These are phyloP conservation scores for Tylochromis polylepis DNA, from an alignment of 2,113 vertebrate species.

Conservation along the genomic window DNA sequence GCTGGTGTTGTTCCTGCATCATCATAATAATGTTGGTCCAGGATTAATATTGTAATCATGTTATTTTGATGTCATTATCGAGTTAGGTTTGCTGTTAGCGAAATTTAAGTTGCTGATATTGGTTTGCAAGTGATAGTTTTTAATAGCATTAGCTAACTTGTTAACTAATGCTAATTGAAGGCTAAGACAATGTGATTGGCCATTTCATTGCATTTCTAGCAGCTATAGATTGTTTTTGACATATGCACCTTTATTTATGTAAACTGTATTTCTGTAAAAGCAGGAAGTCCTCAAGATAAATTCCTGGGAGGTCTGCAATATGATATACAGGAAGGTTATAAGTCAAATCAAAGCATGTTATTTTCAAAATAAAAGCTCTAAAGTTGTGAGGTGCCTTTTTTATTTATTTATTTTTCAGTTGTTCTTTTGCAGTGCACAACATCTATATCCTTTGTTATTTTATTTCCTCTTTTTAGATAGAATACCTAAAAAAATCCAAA, in stretches of 20 bases:
- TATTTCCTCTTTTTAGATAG: neutral
- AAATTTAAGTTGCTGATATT: neutral
- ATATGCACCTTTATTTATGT: neutral
- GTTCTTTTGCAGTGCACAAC: neutral
- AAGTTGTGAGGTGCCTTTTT: neutral
- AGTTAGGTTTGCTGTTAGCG: neutral
- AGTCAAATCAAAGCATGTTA: neutral
- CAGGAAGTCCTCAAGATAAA: neutral
- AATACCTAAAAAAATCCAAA: neutral
- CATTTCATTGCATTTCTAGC: neutral
- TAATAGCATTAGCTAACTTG: neutral
- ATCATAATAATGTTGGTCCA: no score
- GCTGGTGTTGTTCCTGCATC: no score
- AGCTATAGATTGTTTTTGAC: neutral
- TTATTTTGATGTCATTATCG: fast-evolving
- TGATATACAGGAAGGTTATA: neutral
- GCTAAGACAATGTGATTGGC: neutral
- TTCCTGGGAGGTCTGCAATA: neutral
- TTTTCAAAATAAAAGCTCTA: neutral
- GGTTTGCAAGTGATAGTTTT: neutral
- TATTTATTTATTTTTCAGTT: neutral
- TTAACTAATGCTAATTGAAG: neutral
- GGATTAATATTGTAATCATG: neutral
- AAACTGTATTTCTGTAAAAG: neutral
- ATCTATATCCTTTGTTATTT: neutral